Conservation (phyloP, 2,888 invertebrate genomes). For the Apotomis betuletana region DNA sequence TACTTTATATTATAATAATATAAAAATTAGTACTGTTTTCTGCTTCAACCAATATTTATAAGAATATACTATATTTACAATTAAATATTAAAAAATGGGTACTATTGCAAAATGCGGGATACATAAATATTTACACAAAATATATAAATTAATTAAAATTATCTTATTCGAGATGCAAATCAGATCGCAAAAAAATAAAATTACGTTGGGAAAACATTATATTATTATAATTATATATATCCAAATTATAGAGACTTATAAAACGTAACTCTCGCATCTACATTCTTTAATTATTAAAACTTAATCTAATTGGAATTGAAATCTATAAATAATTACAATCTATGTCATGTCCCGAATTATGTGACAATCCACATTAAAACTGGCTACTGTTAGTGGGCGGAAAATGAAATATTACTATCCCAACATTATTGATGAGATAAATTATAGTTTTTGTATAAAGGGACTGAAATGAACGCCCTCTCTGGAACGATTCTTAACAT, state of each 20-base stretch:
- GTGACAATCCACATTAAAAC: not conserved
- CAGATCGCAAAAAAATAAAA: conserved; percentile 41
- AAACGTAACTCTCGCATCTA: conserved; percentile 18
- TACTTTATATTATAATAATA: conserved; percentile 60
- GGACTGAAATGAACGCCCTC: too few relatives aligned
- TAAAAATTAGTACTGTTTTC: conserved; percentile 39
- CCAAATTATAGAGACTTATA: conserved; percentile 19
- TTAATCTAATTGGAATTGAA: conserved; percentile 42
- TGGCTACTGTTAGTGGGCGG: not conserved
- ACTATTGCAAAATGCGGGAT: conserved; percentile 23
- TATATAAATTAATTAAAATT: conserved; percentile 38
- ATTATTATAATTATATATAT: conserved; percentile 25
- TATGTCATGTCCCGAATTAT: conserved; percentile 50
- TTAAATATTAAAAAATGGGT: conserved; percentile 51
- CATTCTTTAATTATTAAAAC: conserved; percentile 28
- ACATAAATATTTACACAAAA: conserved; percentile 46
- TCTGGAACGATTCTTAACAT: too few relatives aligned
- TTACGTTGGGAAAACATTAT: not conserved
- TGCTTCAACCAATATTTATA: conserved; percentile 41
- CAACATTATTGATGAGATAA: too few relatives aligned
- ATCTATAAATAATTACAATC: conserved; percentile 52
- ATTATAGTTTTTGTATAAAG: too few relatives aligned
- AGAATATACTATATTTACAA: conserved; percentile 53
- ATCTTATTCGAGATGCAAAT: conserved; percentile 45
- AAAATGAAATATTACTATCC: too few relatives aligned